Conservation (phyloP, 2,888 invertebrate genomes). For the Luperina nickerlii region DNA sequence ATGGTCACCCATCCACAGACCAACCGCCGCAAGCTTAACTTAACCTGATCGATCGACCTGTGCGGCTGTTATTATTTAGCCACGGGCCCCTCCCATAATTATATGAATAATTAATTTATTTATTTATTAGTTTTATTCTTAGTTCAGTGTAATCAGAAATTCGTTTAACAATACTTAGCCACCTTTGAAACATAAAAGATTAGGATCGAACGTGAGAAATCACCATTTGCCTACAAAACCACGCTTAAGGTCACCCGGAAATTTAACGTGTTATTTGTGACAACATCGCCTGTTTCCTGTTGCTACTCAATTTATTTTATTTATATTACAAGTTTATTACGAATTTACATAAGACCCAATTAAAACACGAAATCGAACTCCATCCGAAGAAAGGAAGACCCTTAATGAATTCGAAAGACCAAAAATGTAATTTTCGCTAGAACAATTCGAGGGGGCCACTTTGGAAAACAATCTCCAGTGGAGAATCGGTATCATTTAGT, state of each 20-base stretch:
- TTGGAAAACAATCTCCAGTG: conserved; percentile 72
- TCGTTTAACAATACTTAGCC: not conserved
- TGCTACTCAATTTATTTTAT: conserved; percentile 43
- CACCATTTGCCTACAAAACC: conserved; percentile 54
- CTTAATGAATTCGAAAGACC: conserved; percentile 61
- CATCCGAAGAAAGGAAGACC: conserved; percentile 31
- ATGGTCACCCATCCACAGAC: too few relatives aligned
- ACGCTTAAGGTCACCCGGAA: conserved; percentile 60
- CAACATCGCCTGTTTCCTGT: conserved; percentile 44
- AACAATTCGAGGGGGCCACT: conserved; percentile 62
- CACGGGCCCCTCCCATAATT: not conserved
- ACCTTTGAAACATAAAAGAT: conserved; percentile 37
- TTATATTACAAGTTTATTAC: conserved; percentile 24
- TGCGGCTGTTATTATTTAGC: too few relatives aligned
- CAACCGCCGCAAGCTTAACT: too few relatives aligned
- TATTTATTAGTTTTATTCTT: not conserved
- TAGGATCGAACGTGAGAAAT: conserved; percentile 60
- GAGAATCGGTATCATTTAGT: conserved; percentile 69
- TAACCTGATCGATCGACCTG: too few relatives aligned
- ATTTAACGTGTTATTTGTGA: conserved; percentile 61
- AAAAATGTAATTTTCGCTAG: conserved; percentile 65
- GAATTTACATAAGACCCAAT: conserved; percentile 46
- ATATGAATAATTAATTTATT: not conserved
- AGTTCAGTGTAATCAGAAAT: conserved; percentile 1
- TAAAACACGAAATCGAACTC: conserved; percentile 44